phyloP scores from a whole-genome alignment of 2,888 invertebrate genomes.

The Aromia moschata region DNA sequence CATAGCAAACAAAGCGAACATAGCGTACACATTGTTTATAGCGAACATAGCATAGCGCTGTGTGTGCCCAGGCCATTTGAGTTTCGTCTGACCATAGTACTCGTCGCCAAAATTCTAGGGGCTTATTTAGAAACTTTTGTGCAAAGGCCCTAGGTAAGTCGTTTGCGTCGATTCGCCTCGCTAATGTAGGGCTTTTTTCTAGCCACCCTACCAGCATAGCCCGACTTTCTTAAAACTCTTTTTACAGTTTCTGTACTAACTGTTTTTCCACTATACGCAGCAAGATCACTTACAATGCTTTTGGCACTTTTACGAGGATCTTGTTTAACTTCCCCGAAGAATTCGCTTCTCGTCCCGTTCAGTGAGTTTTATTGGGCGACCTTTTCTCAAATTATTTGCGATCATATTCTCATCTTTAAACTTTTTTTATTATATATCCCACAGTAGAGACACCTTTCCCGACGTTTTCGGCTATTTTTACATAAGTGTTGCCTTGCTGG shows the following conservation, averaged over 20 bases:
- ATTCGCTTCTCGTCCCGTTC: neutral
- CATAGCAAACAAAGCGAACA: too few relatives aligned
- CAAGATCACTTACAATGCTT: neutral
- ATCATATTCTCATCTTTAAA: neutral
- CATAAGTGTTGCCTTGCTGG: neutral
- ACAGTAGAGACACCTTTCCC: neutral
- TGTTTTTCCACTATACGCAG: neutral
- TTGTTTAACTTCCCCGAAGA: neutral
- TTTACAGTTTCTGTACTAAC: neutral
- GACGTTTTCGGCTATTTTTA: neutral
- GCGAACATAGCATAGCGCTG: too few relatives aligned
- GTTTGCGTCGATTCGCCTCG: neutral
- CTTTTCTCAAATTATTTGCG: neutral
- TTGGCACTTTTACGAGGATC: neutral
- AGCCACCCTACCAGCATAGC: neutral
- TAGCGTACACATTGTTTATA: too few relatives aligned
- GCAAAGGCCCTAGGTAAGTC: neutral
- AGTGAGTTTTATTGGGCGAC: neutral
- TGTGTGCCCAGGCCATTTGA: too few relatives aligned
- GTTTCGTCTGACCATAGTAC: neutral
- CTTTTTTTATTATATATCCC: neutral
- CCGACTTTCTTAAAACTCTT: neutral
- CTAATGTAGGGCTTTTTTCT: neutral
- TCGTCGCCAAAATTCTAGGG: neutral
- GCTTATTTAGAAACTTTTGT: neutral